Evolutionary conservation across 2,113 vertebrate genomes (phyloP), one percentile per base, ranked within the genome.

Genomic region (Chitala chitala): DNA sequence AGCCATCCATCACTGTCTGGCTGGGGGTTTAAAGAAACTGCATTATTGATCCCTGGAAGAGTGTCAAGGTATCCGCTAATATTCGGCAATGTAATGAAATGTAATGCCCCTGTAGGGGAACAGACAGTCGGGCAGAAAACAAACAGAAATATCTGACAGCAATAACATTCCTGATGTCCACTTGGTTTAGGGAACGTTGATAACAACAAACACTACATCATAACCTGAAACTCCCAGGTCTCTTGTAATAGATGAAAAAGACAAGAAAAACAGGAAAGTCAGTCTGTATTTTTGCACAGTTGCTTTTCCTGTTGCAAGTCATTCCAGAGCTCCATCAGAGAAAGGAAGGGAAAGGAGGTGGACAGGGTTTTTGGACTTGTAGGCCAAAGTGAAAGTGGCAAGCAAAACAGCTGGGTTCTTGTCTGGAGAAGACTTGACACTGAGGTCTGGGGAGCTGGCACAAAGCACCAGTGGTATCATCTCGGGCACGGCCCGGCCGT

Each of bases 51-150:
- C 80, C 78, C 64, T 76, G 72, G 73, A 82, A 76, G 0, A 51
- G 77, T 76, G 81, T 59, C 78, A 84, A 81, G 84, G 83, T 76
- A 82, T 81, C 78, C 64, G 74, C 83, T 88, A 79, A 86, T 83
- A 84, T 85, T 84, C 81, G 77, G 72, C 81, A 78, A 48, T 65
- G 61, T n/a, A n/a, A n/a, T n/a, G 77, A 70, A 71, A 71, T 64
- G 70, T 69, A 65, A 63, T 63, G 66, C 65, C 26, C 29, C 50
- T 65, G 74, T 73, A 48, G 72, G 77, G 77, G 65, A 79, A 71
- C 78, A 76, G 75, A 78, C 26, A 22, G 69, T 17, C 22, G 20
- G 46, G 31, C 51, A 24, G 71, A 31, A 74, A 74, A 74, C 48
- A 70, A 75, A 71, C 56, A 71, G 10, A 70, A 56, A 17, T 26